A percentile compares a stretch with the other conserved stretches of the same genome.
These are phyloP conservation scores for Austrofundulus limnaeus DNA, from an alignment of 2,113 vertebrate genomes.

Conservation along the genomic window DNA sequence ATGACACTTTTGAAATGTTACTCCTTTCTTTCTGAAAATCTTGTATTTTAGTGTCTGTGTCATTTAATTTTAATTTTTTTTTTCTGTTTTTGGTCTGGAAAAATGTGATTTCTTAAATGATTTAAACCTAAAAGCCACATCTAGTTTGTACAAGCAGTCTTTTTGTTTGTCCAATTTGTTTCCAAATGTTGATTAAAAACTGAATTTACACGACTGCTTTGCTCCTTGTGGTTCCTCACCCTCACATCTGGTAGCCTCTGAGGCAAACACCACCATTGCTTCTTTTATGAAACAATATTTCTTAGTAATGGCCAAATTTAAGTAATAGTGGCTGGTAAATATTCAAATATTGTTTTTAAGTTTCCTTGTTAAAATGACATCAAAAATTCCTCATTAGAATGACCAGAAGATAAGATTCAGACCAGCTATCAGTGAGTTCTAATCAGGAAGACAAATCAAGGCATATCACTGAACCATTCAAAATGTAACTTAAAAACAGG, in stretches of 20 bases:
- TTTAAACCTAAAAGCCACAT: slow-evolving; percentile 58
- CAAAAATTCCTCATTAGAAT: too few species aligned
- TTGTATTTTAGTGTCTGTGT: slow-evolving; percentile 60
- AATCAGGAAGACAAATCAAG: too few species aligned
- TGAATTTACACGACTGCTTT: slow-evolving; percentile 62
- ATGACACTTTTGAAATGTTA: slow-evolving; percentile 51
- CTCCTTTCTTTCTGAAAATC: slow-evolving; percentile 50
- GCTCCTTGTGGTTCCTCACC: slow-evolving; percentile 12
- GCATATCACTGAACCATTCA: too few species aligned
- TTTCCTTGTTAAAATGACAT: too few species aligned
- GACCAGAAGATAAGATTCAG: too few species aligned
- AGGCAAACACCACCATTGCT: too few species aligned
- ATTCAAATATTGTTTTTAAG: too few species aligned
- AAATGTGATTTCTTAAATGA: slow-evolving; percentile 68
- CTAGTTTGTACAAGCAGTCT: slow-evolving; percentile 65
- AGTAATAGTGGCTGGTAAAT: too few species aligned
- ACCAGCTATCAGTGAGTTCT: too few species aligned
- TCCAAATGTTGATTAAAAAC: slow-evolving; percentile 71
- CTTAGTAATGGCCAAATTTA: too few species aligned
- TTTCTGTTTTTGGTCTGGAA: slow-evolving; percentile 38
- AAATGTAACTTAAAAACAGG: too few species aligned
- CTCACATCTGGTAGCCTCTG: background rate
- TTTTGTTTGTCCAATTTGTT: slow-evolving; percentile 70
- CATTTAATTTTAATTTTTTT: slow-evolving; percentile 18
- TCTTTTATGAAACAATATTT: too few species aligned